These are phyloP conservation scores for Arbacia lixula DNA, from an alignment of 53 echinoderm and acorn worm genomes.

Conservation along the genomic window DNA sequence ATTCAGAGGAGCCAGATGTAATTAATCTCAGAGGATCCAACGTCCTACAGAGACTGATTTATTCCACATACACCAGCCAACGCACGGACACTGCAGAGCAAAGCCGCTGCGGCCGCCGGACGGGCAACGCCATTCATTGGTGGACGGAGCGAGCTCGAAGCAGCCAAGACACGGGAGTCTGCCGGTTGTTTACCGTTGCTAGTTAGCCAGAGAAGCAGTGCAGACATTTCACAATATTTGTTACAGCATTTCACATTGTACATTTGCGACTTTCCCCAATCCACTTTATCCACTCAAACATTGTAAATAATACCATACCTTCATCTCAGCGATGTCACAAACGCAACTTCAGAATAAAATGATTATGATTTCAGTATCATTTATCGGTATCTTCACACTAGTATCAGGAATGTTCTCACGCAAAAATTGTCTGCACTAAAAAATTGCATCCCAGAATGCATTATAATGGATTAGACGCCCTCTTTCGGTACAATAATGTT, in stretches of 20 bases:
- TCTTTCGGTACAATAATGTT: neutral
- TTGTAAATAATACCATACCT: slow-evolving; percentile 3
- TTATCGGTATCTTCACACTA: neutral
- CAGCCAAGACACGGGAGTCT: neutral
- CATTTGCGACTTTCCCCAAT: neutral
- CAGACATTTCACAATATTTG: neutral
- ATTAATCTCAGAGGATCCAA: too few relatives aligned
- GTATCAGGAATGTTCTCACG: neutral
- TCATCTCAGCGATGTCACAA: slow-evolving; percentile 5
- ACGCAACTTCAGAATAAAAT: neutral
- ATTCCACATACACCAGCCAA: too few relatives aligned
- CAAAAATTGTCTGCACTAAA: neutral
- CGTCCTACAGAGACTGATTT: too few relatives aligned
- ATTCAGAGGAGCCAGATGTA: too few relatives aligned
- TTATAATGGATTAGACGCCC: neutral
- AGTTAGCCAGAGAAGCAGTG: neutral
- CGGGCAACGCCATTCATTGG: too few relatives aligned
- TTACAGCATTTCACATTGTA: neutral
- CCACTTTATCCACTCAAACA: neutral
- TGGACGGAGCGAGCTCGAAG: neutral
- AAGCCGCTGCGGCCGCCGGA: too few relatives aligned
- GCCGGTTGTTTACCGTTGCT: slow-evolving; percentile 49
- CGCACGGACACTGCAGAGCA: too few relatives aligned
- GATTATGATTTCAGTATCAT: too few relatives aligned
- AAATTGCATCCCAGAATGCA: slow-evolving; percentile 12